Conservation (phyloP, 2,888 invertebrate species). For the Tetramorium bicarinatum region DNA sequence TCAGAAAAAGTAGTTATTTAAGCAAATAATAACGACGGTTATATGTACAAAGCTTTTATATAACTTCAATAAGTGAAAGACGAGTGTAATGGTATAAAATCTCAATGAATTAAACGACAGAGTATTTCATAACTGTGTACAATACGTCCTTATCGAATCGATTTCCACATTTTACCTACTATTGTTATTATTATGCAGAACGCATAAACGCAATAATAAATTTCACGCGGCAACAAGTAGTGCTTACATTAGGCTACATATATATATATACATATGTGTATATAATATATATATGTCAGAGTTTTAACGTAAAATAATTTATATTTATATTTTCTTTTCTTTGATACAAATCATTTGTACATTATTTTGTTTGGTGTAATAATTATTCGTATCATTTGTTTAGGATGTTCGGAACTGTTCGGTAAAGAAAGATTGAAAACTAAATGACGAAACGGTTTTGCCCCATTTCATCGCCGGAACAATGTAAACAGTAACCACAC, state of each 20-base stretch:
- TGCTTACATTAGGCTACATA: constrained; percentile 2
- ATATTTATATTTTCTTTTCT: constrained; percentile 56
- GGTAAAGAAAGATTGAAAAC: constrained; percentile 33
- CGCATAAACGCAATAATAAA: constrained; percentile 5
- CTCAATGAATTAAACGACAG: constrained; percentile 74
- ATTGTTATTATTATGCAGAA: constrained; percentile 1
- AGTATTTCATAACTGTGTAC: constrained; percentile 73
- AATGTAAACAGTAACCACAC: constrained; percentile 33
- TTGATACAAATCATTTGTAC: constrained; percentile 58
- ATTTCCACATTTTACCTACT: constrained; percentile 6
- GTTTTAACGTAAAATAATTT: constrained; percentile 60
- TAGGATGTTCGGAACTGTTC: constrained; percentile 17
- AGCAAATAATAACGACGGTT: constrained; percentile 60
- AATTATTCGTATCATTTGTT: constrained; percentile 38
- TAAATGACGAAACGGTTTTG: constrained; percentile 30
- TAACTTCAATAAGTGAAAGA: constrained; percentile 68
- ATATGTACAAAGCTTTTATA: constrained; percentile 76
- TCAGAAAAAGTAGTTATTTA: constrained; percentile 57
- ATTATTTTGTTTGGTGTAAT: constrained; percentile 47
- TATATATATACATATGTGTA: not conserved
- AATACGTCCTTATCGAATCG: constrained; percentile 51
- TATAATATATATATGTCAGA: constrained; percentile 27
- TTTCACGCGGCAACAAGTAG: constrained; percentile 35
- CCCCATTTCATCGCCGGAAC: constrained; percentile 8
- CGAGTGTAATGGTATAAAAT: constrained; percentile 69